Base-by-base conservation (phyloP, 2,797 vertebrate species). In the Smutsia gigantea region DNA sequence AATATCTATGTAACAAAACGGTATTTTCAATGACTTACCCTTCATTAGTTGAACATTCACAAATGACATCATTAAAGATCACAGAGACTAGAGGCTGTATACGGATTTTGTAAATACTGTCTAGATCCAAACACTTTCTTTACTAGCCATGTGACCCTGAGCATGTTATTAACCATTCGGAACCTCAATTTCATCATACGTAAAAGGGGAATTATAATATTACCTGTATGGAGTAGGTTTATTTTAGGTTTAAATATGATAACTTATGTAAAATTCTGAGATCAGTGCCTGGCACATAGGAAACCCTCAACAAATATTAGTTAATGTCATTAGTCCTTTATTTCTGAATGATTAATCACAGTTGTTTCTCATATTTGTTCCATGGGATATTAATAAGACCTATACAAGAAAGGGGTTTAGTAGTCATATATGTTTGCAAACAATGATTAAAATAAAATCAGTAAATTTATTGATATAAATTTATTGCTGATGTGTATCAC, bases 1-100 rank as follows among this genome's bases (percentile, higher is more conserved):
- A 95, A 99, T 98, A 85, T 99, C 99, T 99, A 97, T 64, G 97
- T 27, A 98, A 94, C 71, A 88, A 93, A 39, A 74, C 53, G 83
- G 39, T 57, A 42, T n/a, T 59, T 55, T 23, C 49, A 85, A 74
- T 79, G 86, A 74, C 31, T 82, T 21, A 93, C 74, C 72, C 51
- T 84, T 71, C 42, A 86, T 46, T 68, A 64, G 42, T 18, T 92
- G 23, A 59, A 81, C n/a, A 87, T 59, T 72, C 4, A 61, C 57
- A 93, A 92, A 87, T 77, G 55, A 92, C 34, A 75, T 82, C 5
- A 74, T n/a, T 93, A 92, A 85, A 55, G 42, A 55, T 66, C 75
- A 68, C 42, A 66, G 42, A 93, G 61, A 64, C 72, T 51, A 46
- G n/a, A 85, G 51, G 92, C 4, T 39, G 1, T 42, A 29, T 27